A percentile compares a stretch with the other conserved stretches of the same genome.
phyloP scores from a whole-genome alignment of 1,140 invertebrate species.

The Maniola jurtina region DNA sequence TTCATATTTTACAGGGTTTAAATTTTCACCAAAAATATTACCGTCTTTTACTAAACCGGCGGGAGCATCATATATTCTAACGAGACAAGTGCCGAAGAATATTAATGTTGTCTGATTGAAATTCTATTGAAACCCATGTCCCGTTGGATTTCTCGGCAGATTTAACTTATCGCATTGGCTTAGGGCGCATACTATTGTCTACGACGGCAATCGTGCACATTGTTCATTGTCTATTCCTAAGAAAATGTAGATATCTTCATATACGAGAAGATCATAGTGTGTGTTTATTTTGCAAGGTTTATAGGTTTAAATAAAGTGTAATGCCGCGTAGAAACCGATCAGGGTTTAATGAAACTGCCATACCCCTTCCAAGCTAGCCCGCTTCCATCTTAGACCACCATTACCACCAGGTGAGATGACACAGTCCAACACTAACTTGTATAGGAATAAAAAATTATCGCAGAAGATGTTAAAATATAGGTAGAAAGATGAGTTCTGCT shows the following conservation, averaged over 20 bases:
- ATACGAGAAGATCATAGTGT: constrained; percentile 9
- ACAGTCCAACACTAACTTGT: too few relatives aligned
- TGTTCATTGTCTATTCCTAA: constrained; percentile 64
- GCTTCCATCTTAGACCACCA: too few relatives aligned
- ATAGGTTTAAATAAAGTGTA: too few relatives aligned
- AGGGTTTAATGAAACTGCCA: too few relatives aligned
- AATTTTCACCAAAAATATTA: background rate
- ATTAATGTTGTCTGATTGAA: constrained; percentile 18
- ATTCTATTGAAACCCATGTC: constrained; percentile 19
- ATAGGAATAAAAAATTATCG: too few relatives aligned
- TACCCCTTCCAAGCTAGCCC: too few relatives aligned
- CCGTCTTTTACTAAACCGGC: background rate
- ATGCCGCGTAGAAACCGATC: too few relatives aligned
- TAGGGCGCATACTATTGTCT: constrained; percentile 49
- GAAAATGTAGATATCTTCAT: constrained; percentile 36
- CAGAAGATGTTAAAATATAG: too few relatives aligned
- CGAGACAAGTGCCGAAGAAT: constrained; percentile 13
- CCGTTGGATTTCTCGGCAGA: constrained; percentile 31
- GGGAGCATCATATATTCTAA: constrained; percentile 2
- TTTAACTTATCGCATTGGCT: constrained; percentile 39
- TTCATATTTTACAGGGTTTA: background rate
- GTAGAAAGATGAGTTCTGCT: too few relatives aligned
- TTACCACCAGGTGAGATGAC: too few relatives aligned
- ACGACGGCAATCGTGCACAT: constrained; percentile 45
- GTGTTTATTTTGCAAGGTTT: background rate